phyloP scores from a whole-genome alignment of 2,113 vertebrate species.

The Stigmatopora argus region DNA sequence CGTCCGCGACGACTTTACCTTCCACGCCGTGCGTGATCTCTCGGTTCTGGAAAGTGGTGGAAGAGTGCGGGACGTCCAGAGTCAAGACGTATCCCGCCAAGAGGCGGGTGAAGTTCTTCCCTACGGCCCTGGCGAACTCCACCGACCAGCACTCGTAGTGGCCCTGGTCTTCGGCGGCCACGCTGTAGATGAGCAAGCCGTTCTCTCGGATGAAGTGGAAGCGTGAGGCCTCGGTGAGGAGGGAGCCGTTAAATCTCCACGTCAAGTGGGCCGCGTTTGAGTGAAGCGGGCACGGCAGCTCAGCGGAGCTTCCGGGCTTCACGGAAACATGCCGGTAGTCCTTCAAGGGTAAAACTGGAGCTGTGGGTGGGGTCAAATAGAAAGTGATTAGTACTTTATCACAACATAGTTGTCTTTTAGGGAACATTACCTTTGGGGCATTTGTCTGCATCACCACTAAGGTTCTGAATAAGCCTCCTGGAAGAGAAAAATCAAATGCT shows the following conservation, averaged over 20 bases:
- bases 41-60: conserved; percentile 17
- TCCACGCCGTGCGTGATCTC: conserved; percentile 45
- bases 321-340: conserved; percentile 60
- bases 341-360: conserved; percentile 20
- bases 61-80: conserved; percentile 61
- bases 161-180: conserved; percentile 81
- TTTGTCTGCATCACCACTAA: conserved; percentile 77
- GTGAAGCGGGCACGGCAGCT: conserved; percentile 81
- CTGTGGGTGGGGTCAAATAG: conserved; percentile 47
- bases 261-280: conserved; percentile 85
- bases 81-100: conserved; percentile 77
- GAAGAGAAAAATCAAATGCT: conserved; percentile 40
- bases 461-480: conserved; percentile 82
- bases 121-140: conserved; percentile 71
- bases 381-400: neutral
- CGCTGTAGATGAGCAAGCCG: conserved; percentile 85
- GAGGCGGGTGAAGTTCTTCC: conserved; percentile 79
- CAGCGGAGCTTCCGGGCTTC: conserved; percentile 82
- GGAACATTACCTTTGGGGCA: conserved; percentile 74
- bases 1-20: conserved; percentile 68
- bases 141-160: conserved; percentile 85
- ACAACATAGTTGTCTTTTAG: neutral
- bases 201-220: conserved; percentile 78
- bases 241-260: conserved; percentile 79
- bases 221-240: conserved; percentile 77